These are phyloP conservation scores for Hydrocynus forskahlii DNA, from an alignment of 2,797 vertebrate species.

Conservation along the genomic window DNA sequence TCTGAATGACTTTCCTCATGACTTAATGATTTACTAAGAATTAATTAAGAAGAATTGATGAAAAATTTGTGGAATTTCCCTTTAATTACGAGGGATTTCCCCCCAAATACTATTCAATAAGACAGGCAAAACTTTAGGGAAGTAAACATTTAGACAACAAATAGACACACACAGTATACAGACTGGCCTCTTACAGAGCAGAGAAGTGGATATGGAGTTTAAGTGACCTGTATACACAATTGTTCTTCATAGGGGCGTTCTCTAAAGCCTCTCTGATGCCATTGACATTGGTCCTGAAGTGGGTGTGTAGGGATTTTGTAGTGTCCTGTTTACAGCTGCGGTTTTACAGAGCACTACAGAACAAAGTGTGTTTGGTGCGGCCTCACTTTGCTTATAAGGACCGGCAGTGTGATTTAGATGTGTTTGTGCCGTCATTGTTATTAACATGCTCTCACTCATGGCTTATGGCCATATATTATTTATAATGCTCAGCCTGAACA, in stretches of 20 bases:
- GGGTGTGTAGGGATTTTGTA: slow-evolving; percentile 20
- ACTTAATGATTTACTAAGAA: not conserved
- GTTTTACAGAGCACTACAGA: not conserved
- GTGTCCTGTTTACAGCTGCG: slow-evolving; percentile 8
- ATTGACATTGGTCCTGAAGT: slow-evolving; percentile 10
- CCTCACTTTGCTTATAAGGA: not conserved
- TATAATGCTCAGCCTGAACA: not conserved
- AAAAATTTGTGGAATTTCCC: not conserved
- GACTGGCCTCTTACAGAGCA: not conserved
- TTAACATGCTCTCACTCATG: not conserved
- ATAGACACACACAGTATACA: not conserved
- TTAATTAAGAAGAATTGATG: not conserved
- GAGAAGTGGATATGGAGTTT: not conserved
- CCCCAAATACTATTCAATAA: not conserved
- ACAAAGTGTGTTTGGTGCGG: slow-evolving; percentile 3
- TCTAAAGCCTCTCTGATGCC: not conserved
- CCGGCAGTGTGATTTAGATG: not conserved
- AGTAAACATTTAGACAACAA: not conserved
- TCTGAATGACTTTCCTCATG: not conserved
- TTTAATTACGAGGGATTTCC: not conserved
- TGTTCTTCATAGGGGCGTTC: not conserved
- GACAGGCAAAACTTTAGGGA: not conserved
- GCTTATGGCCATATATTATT: not conserved
- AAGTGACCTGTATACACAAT: not conserved
- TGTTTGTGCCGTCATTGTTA: slow-evolving; percentile 19